Percentiles rank a stretch among this genome's conserved stretches.
These are phyloP conservation scores for Parapristionchus giblindavisi DNA, from an alignment of 2,888 invertebrate genomes.

Conservation along the genomic window DNA sequence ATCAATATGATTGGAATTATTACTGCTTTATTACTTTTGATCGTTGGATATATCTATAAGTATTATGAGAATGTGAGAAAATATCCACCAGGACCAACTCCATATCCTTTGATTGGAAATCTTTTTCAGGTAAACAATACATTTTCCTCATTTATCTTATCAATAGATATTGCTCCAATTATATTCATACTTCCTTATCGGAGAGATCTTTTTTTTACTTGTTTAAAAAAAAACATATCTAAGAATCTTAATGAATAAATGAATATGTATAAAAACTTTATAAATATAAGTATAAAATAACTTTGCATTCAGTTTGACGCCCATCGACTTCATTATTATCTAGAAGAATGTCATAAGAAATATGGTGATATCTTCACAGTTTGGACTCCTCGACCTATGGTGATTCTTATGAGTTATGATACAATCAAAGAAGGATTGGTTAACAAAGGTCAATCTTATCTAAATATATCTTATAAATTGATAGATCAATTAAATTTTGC, in stretches of 20 bases:
- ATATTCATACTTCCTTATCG: neutral
- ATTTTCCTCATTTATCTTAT: neutral
- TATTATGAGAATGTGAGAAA: conserved; percentile 29
- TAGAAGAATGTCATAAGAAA: neutral
- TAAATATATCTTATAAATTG: neutral
- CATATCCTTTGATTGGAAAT: conserved; percentile 30
- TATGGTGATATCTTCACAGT: conserved; percentile 44
- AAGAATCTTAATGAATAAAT: too few species aligned
- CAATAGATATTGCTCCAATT: neutral
- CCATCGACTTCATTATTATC: conserved; percentile 19
- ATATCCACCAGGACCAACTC: conserved; percentile 24
- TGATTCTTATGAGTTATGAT: conserved; percentile 36
- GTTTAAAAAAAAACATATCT: too few species aligned
- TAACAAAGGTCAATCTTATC: conserved; percentile 21
- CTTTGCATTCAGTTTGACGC: conserved; percentile 31
- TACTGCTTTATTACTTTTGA: neutral
- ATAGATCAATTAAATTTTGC: neutral
- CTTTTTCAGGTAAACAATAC: conserved; percentile 6
- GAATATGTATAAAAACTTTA: too few species aligned
- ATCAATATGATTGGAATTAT: conserved; percentile 17
- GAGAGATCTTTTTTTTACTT: too few species aligned
- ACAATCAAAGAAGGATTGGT: conserved; percentile 37
- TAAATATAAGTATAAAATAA: too few species aligned
- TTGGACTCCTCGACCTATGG: conserved; percentile 38
- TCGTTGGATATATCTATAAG: conserved; percentile 22